phyloP scores from a whole-genome alignment of 2,888 invertebrate species.

The Archips xylosteana region DNA sequence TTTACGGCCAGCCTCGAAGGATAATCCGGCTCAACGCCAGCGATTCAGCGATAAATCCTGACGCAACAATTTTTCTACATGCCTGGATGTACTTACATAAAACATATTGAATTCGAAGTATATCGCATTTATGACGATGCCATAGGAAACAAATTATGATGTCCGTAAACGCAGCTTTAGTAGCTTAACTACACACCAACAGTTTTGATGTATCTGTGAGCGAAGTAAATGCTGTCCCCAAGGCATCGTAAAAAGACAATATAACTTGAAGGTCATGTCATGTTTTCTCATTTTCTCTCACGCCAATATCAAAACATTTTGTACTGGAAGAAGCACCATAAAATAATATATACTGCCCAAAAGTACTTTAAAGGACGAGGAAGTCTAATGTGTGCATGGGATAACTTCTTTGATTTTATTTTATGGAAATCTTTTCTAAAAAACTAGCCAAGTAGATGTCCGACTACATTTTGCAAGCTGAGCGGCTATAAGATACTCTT shows the following conservation, averaged over 20 bases:
- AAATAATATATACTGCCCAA: too few species aligned
- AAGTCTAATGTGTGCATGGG: too few species aligned
- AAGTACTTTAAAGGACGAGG: too few species aligned
- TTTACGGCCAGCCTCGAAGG: slow-evolving; percentile 60
- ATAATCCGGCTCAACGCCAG: slow-evolving; percentile 66
- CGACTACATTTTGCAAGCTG: too few species aligned
- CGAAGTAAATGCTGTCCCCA: neutral
- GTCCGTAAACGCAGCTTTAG: slow-evolving; percentile 17
- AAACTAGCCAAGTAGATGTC: too few species aligned
- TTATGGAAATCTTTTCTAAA: too few species aligned
- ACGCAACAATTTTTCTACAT: slow-evolving; percentile 59
- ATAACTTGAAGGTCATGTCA: neutral
- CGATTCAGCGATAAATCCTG: slow-evolving; percentile 66
- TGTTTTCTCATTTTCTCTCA: neutral
- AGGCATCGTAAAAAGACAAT: neutral
- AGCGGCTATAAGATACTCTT: too few species aligned
- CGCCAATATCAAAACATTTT: neutral
- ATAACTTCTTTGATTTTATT: too few species aligned
- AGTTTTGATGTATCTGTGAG: slow-evolving; percentile 8
- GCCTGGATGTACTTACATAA: slow-evolving; percentile 37
- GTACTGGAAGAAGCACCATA: neutral
- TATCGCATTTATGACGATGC: slow-evolving; percentile 50
- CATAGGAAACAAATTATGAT: slow-evolving; percentile 37
- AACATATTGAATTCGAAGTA: slow-evolving; percentile 55
- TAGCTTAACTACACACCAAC: slow-evolving; percentile 10